Evolutionary conservation across 2,113 vertebrate species (phyloP).

Genomic region (Bambusicola thoracicus): DNA sequence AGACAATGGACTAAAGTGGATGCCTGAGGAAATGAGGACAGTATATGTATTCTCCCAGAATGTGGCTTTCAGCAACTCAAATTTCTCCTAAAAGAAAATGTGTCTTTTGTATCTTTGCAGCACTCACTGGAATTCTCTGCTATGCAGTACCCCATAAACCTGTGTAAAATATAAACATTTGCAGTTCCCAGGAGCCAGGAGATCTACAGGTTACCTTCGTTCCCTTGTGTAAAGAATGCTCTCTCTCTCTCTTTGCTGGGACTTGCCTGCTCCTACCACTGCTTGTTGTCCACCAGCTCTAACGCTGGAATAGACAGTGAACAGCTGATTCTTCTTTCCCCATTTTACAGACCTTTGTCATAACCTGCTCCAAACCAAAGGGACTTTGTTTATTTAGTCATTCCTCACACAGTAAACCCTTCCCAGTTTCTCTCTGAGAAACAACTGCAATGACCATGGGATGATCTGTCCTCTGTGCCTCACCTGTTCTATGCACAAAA

Average conservation of each 20-base stretch:
- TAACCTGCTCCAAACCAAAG: not conserved
- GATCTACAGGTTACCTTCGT: not conserved
- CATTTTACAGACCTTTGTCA: not conserved
- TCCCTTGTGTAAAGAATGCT: not conserved
- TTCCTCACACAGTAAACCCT: not conserved
- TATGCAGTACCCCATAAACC: not conserved
- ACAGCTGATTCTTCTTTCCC: not conserved
- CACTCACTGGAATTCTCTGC: not conserved
- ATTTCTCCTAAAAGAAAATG: not conserved
- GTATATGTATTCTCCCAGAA: not conserved
- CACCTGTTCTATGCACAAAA: fast-evolving
- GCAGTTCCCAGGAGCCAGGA: not conserved
- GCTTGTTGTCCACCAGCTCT: not conserved
- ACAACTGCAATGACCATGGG: not conserved
- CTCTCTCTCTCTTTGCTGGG: not conserved
- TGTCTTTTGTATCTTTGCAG: not conserved
- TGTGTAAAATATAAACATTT: not conserved
- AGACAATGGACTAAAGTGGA: not conserved
- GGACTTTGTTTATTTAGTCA: not conserved
- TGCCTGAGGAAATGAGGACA: not conserved
- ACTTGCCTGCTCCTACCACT: not conserved
- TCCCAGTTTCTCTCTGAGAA: not conserved
- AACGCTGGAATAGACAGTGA: not conserved
- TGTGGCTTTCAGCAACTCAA: not conserved
- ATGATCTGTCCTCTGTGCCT: not conserved